Base-by-base conservation (phyloP, 2,113 vertebrate species). In the Cololabis saira region DNA sequence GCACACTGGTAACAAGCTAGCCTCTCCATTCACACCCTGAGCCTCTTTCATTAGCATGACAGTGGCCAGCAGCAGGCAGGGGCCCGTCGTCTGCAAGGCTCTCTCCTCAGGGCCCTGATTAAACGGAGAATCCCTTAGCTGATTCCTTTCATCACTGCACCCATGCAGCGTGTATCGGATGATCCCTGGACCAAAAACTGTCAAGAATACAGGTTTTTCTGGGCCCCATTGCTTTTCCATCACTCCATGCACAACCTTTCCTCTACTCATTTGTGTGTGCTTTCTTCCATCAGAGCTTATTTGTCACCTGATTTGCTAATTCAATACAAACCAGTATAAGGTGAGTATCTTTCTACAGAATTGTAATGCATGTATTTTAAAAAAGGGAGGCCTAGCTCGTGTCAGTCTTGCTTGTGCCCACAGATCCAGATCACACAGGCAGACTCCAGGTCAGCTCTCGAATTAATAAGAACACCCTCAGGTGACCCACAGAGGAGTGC, bases 31-130 rank as follows among this genome's bases (percentile, higher is more conserved):
- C 92, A 92, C 90, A 92, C 91, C 76, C 85, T 73, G 77, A 84
- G 83, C 74, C 83, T 82, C 86, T 88, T 91, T 92, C 87, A 93
- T 94, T 92, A 92, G 85, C 90, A 93, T 93, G 87, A 92, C 90
- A 92, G 89, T 91, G 80, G 88, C 86, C 79, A 70, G 74, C 76
- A 79, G 77, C 59, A 47, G 84, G 83, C 76, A 82, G 80, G 80
- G 89, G 89, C 86, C 85, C 80, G 64, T 76, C 41, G 80, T 71
- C 90, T 85, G 83, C 77, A 71, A 71, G 77, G 71, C 75, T 80
- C 78, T 89, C 89, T 91, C 91, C 78, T 90, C 73, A 17, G 91
- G 90, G 84, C 82, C 84, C 89, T 91, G 92, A 90, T 93, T 93
- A 93, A 90, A 93, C 86, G 87, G 66, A 78, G 85, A 80, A 87